Evolutionary conservation across 2,113 vertebrate species (phyloP).

Genomic region (Nansenia antarctica): DNA sequence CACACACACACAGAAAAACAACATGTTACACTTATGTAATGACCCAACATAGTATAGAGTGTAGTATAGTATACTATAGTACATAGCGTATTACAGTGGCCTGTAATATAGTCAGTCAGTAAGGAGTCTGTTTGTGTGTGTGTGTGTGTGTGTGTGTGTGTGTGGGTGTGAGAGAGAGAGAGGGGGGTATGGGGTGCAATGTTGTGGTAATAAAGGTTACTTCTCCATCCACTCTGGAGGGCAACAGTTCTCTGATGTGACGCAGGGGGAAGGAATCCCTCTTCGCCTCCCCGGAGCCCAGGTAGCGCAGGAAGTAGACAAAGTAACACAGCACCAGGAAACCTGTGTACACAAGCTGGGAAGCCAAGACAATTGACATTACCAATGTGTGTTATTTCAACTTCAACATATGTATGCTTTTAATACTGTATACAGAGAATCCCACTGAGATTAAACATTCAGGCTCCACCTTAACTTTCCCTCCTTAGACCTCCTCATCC

Average conservation of each 20-base stretch:
- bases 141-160: too few species aligned
- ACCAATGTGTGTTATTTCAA: too few species aligned
- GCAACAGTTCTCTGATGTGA: slow-evolving; percentile 79
- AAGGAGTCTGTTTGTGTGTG: too few species aligned
- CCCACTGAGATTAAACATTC: too few species aligned
- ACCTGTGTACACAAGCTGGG: slow-evolving; percentile 83
- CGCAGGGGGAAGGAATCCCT: slow-evolving; percentile 83
- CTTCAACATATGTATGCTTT: too few species aligned
- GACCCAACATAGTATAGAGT: not conserved
- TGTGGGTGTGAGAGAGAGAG: too few species aligned
- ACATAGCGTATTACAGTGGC: too few species aligned
- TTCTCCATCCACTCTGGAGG: slow-evolving; percentile 69
- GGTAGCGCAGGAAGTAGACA: slow-evolving; percentile 82
- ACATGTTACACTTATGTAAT: not conserved
- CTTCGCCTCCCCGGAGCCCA: slow-evolving; percentile 81
- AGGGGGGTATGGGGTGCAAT: not conserved
- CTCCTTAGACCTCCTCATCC: too few species aligned
- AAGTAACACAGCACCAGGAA: slow-evolving; percentile 84
- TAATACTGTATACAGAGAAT: too few species aligned
- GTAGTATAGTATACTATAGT: not conserved
- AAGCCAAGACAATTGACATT: too few species aligned
- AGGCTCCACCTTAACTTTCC: too few species aligned
- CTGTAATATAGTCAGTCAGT: too few species aligned
- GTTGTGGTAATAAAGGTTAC: slow-evolving; percentile 57
- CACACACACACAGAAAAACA: not conserved